Base-by-base conservation (phyloP, 2,888 invertebrate genomes). In the Coleophora flavipennella region DNA sequence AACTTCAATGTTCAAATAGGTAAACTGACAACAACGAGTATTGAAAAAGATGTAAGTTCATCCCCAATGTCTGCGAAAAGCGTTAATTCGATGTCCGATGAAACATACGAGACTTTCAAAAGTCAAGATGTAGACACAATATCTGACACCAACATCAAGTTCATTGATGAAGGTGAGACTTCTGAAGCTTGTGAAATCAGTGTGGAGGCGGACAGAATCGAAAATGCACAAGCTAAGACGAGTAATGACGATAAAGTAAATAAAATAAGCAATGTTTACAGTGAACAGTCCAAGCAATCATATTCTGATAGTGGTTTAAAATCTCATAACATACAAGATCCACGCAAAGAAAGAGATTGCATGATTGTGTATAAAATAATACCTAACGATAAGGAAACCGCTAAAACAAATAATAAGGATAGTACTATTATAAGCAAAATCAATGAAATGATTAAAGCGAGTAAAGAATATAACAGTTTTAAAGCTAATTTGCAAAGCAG, bases 311-410 rank as follows among this genome's bases (percentile, higher is more conserved):
- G 11, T 29, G 33, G 11, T 11, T 4, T 26, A 1, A 8, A 9
- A 41, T 41, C 10, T 6, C 34, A 29, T 6, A 20, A 25, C 13
- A 29, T 41, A 47, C 37, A 45, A 48, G 36, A 12, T 33, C 8
- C 29, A 41, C 2, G 50, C 44, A 8, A 45, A 49, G 12, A 51
- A 11, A 44, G 53, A 25, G 55, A 65, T 33, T 55, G 45, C 12
- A 56, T 61, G 33, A 60, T 57, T 6, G 57, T 65, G 0, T 62
- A 64, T 32, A 62, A 57, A 53, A 64, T 62, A 27, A 50, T 57
- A 10, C 38, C 36, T 14, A 32, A 27, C 3, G 38, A 38, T 14
- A 9, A 25, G 4, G 20, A 20, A 3, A 25, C 14, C n/a, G n/a
- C 26, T 13, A 33, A 13, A 33, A 27, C 10, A 29, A 31, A 20